These are phyloP conservation scores for Dendropsophus ebraccatus DNA, from an alignment of 2,113 vertebrate genomes.

Conservation along the genomic window DNA sequence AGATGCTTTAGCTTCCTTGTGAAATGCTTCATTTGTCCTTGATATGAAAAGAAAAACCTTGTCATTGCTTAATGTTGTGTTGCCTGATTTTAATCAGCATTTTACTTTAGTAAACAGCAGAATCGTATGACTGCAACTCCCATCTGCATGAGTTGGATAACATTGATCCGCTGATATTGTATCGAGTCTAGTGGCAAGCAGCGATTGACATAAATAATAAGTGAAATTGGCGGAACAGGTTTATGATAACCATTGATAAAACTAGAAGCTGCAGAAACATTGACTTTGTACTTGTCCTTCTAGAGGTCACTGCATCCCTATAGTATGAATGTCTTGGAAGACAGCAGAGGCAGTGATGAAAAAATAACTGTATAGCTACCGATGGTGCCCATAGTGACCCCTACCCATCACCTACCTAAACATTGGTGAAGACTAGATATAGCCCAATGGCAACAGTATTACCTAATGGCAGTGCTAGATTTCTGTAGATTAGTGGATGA, in stretches of 20 bases:
- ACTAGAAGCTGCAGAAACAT: background rate
- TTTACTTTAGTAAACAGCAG: slow-evolving; percentile 39
- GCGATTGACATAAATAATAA: slow-evolving; percentile 55
- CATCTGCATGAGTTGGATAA: slow-evolving; percentile 54
- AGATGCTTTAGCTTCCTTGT: slow-evolving; percentile 28
- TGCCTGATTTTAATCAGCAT: slow-evolving; percentile 50
- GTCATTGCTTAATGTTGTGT: slow-evolving; percentile 29
- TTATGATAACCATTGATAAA: slow-evolving; percentile 46
- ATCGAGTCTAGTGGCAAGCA: slow-evolving; percentile 45
- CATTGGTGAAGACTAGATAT: too few species aligned
- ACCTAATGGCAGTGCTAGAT: too few species aligned
- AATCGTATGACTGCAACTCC: slow-evolving; percentile 31
- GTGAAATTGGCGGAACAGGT: slow-evolving; percentile 21
- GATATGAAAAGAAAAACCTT: slow-evolving; percentile 43
- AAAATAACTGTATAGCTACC: too few species aligned
- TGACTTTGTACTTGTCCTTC: slow-evolving; percentile 27
- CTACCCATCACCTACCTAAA: too few species aligned
- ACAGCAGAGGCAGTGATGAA: background rate
- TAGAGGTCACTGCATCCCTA: slow-evolving; percentile 17
- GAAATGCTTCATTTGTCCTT: slow-evolving; percentile 49
- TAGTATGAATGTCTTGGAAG: background rate
- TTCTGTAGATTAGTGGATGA: too few species aligned
- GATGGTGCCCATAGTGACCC: too few species aligned
- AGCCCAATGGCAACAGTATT: too few species aligned
- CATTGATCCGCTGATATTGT: slow-evolving; percentile 53